Evolutionary conservation across 2,888 invertebrate species (phyloP).

Genomic region (Dione vanillae): DNA sequence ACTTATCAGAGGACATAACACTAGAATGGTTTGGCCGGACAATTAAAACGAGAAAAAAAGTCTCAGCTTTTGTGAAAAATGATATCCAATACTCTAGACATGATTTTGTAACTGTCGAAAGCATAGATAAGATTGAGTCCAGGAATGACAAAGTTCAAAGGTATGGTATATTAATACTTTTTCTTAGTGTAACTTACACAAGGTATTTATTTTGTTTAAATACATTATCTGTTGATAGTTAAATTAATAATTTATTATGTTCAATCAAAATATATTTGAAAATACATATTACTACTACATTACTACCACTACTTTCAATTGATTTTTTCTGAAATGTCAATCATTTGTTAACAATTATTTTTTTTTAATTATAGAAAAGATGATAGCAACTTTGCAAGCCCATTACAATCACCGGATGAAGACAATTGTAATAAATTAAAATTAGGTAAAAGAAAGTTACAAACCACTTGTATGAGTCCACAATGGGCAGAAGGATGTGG

Average conservation of each 20-base stretch:
- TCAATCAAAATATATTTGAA: too few species aligned
- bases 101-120: conserved; percentile 75
- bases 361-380: conserved; percentile 61
- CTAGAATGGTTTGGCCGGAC: conserved; percentile 88
- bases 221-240: background rate
- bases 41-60: conserved; percentile 84
- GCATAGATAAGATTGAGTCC: conserved; percentile 67
- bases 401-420: conserved; percentile 67
- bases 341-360: background rate
- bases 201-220: too few species aligned
- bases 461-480: conserved; percentile 67
- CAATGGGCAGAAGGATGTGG: conserved; percentile 76
- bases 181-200: background rate
- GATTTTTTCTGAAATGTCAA: too few species aligned
- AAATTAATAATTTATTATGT: too few species aligned
- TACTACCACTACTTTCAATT: too few species aligned
- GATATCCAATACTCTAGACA: conserved; percentile 81
- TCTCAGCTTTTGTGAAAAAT: conserved; percentile 82
- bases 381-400: conserved; percentile 59
- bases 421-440: conserved; percentile 51
- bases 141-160: conserved; percentile 61
- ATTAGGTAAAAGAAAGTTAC: conserved; percentile 61
- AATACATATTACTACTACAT: conserved; percentile 28
- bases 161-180: conserved; percentile 52
- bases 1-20: conserved; percentile 79